A percentile compares a stretch with the other conserved stretches of the same genome.
phyloP scores from a whole-genome alignment of 2,888 invertebrate genomes.

The Idaea dimidiata region DNA sequence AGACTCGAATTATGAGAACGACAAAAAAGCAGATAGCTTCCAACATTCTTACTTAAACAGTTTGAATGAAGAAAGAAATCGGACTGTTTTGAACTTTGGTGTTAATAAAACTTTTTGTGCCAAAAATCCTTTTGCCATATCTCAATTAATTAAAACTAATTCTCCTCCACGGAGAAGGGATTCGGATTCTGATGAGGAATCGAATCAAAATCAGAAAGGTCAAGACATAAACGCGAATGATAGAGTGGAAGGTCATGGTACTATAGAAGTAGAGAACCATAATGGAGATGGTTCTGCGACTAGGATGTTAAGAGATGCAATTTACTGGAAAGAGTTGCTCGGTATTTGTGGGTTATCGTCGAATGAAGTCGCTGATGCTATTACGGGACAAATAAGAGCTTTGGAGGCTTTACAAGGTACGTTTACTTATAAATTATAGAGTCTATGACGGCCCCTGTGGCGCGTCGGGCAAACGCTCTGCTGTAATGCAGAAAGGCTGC shows the following conservation, averaged over 20 bases:
- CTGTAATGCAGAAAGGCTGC: no score
- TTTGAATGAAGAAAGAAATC: slow-evolving; percentile 61
- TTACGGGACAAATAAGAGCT: slow-evolving; percentile 84
- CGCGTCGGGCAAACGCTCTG: no score
- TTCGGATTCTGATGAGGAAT: slow-evolving; percentile 71
- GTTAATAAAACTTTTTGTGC: slow-evolving; percentile 78
- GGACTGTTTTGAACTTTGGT: slow-evolving; percentile 72
- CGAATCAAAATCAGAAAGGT: slow-evolving; percentile 43
- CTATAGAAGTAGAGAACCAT: slow-evolving; percentile 57
- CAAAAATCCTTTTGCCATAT: slow-evolving; percentile 80
- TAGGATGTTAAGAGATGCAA: slow-evolving; percentile 86
- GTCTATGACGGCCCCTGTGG: no score
- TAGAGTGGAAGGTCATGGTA: slow-evolving; percentile 62
- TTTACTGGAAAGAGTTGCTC: slow-evolving; percentile 88
- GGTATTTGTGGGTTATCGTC: slow-evolving; percentile 88
- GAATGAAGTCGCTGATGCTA: slow-evolving; percentile 85
- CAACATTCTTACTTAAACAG: slow-evolving; percentile 77
- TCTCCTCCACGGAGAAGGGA: slow-evolving; percentile 78
- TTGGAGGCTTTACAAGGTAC: slow-evolving; percentile 86
- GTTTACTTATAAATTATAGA: slow-evolving; percentile 39
- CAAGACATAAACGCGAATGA: slow-evolving; percentile 75
- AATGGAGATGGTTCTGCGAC: slow-evolving; percentile 76
- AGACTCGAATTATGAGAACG: slow-evolving; percentile 73
- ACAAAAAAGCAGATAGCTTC: slow-evolving; percentile 72
- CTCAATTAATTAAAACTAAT: slow-evolving; percentile 77